Evolutionary conservation across 1,140 invertebrate genomes (phyloP).

Genomic region (Ganaspis sp.): DNA sequence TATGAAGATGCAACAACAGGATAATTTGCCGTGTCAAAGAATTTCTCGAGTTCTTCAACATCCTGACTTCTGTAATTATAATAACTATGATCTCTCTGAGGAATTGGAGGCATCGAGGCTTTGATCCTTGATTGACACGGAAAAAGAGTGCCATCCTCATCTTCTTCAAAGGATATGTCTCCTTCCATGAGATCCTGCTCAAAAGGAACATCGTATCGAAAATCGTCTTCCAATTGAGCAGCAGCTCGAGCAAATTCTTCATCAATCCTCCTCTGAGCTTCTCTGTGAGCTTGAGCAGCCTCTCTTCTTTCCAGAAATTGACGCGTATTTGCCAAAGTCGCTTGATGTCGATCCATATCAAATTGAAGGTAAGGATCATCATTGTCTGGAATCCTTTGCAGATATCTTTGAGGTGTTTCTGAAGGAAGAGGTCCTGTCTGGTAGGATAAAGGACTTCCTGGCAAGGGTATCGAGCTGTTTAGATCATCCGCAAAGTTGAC

Average conservation of each 20-base stretch:
- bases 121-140: conserved; percentile 46
- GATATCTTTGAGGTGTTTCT: background rate
- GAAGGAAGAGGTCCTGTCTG: background rate
- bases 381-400: background rate
- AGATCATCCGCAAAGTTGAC: conserved; percentile 4
- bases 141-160: background rate
- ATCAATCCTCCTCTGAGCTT: conserved; percentile 36
- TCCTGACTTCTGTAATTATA: conserved; percentile 38
- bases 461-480: background rate
- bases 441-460: background rate
- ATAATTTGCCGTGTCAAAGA: conserved; percentile 54
- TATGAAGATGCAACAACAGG: conserved; percentile 36
- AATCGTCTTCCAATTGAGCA: conserved; percentile 26
- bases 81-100: background rate
- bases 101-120: conserved; percentile 34
- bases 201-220: conserved; percentile 42
- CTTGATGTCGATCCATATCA: conserved; percentile 51
- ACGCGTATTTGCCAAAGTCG: conserved; percentile 47
- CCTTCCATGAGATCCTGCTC: conserved; percentile 48
- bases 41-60: conserved; percentile 54
- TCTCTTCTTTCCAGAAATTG: conserved; percentile 41
- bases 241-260: conserved; percentile 43
- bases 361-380: conserved; percentile 41
- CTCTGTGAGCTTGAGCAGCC: conserved; percentile 29
- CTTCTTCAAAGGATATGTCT: conserved; percentile 51